These are phyloP conservation scores for Scleropages formosus DNA, from an alignment of 2,797 vertebrate species.

Conservation along the genomic window DNA sequence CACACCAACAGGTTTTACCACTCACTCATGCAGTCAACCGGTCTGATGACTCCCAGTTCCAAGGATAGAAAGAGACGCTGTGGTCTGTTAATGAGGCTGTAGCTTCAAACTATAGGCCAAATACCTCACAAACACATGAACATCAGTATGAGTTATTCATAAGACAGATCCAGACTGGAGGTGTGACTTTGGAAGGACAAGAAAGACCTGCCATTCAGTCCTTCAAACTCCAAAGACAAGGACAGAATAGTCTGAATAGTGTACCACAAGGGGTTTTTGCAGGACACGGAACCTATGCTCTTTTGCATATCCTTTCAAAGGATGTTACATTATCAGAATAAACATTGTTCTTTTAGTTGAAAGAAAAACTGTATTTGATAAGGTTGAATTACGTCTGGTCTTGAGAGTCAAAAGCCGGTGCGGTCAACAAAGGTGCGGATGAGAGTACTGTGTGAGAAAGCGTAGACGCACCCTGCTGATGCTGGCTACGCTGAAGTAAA, in stretches of 20 bases:
- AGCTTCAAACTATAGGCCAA: too few relatives aligned
- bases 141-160: constrained; percentile 4
- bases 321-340: not conserved
- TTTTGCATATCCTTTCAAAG: not conserved
- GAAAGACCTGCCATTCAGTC: not conserved
- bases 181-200: not conserved
- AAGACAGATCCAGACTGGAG: not conserved
- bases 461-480: not conserved
- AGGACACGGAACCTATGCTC: not conserved
- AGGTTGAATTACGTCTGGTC: not conserved
- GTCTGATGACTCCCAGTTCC: too few relatives aligned
- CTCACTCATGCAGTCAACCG: too few relatives aligned
- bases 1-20: too few relatives aligned
- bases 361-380: too few relatives aligned
- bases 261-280: not conserved
- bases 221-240: not conserved
- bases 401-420: not conserved
- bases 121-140: not conserved
- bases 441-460: not conserved
- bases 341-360: too few relatives aligned
- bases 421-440: not conserved
- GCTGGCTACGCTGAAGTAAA: not conserved
- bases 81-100: too few relatives aligned
- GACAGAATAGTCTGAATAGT: constrained; percentile 16
- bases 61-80: too few relatives aligned